Conservation (phyloP, 2,888 invertebrate genomes). For the Agonopterix alstromeriana region DNA sequence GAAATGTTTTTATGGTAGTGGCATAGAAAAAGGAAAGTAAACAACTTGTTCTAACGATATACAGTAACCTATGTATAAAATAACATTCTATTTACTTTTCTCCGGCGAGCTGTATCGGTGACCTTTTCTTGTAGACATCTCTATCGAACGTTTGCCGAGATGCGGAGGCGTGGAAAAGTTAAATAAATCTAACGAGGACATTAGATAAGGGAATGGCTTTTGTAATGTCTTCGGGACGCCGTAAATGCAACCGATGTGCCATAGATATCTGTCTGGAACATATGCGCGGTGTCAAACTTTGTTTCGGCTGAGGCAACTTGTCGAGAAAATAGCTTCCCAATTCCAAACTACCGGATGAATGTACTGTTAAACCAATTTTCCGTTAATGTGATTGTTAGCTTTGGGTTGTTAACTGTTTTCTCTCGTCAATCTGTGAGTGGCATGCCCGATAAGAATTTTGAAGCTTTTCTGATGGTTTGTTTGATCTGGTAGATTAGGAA, state of each 20-base stretch:
- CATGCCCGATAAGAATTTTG: too few species aligned
- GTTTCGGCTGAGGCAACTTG: conserved; percentile 22
- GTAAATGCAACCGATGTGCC: conserved; percentile 72
- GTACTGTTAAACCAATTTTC: conserved; percentile 1
- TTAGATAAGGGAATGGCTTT: conserved; percentile 74
- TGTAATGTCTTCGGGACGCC: conserved; percentile 74
- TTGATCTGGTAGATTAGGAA: too few species aligned
- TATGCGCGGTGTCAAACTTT: conserved; percentile 41
- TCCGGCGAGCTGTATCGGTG: conserved; percentile 21
- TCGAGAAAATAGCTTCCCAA: conserved; percentile 8
- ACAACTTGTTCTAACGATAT: not conserved
- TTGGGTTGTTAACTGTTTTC: too few species aligned
- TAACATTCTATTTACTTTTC: not conserved
- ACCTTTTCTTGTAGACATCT: conserved; percentile 69
- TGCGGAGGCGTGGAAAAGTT: conserved; percentile 70
- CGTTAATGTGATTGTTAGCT: not conserved
- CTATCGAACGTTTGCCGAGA: conserved; percentile 68
- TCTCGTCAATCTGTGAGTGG: too few species aligned
- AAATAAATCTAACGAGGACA: conserved; percentile 70
- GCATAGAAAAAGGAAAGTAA: too few species aligned
- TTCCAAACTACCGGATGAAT: conserved; percentile 6
- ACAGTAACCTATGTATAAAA: not conserved
- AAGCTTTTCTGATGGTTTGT: too few species aligned
- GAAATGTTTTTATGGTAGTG: not conserved
- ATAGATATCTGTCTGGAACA: conserved; percentile 58